phyloP scores from a whole-genome alignment of 2,113 vertebrate genomes.

The Paracanthobrama guichenoti region DNA sequence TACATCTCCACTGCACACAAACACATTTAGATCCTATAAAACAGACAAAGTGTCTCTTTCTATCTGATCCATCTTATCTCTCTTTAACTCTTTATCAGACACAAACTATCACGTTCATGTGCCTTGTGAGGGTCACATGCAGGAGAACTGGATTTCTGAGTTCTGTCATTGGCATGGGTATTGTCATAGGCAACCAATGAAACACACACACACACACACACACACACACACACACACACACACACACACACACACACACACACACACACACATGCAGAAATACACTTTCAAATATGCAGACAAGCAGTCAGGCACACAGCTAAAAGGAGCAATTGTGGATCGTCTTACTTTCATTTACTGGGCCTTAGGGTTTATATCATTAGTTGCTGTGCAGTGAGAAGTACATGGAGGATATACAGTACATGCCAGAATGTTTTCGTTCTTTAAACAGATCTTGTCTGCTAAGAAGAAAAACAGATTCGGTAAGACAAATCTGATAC shows the following conservation, averaged over 20 bases:
- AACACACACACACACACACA: slow-evolving; percentile 2
- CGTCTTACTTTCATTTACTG: not conserved
- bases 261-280: slow-evolving; percentile 7
- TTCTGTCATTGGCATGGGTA: slow-evolving; percentile 22
- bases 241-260: slow-evolving; percentile 9
- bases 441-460: slow-evolving; percentile 32
- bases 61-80: slow-evolving; percentile 42
- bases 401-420: slow-evolving; percentile 11
- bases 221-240: not conserved
- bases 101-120: slow-evolving; percentile 45
- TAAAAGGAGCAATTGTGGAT: slow-evolving; percentile 13
- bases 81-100: slow-evolving; percentile 55
- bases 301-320: not conserved
- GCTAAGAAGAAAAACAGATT: slow-evolving; percentile 30
- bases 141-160: slow-evolving; percentile 63
- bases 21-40: not conserved
- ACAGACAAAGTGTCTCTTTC: slow-evolving; percentile 54
- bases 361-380: not conserved
- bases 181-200: not conserved
- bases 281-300: not conserved
- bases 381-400: not conserved
- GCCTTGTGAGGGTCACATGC: slow-evolving; percentile 60
- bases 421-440: slow-evolving; percentile 22
- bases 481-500: slow-evolving; percentile 32
- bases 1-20: not conserved